A percentile compares a stretch with the other conserved stretches of the same genome.
These are phyloP conservation scores for Ernsta delagoae DNA, from an alignment of 2,888 invertebrate genomes.

Conservation along the genomic window DNA sequence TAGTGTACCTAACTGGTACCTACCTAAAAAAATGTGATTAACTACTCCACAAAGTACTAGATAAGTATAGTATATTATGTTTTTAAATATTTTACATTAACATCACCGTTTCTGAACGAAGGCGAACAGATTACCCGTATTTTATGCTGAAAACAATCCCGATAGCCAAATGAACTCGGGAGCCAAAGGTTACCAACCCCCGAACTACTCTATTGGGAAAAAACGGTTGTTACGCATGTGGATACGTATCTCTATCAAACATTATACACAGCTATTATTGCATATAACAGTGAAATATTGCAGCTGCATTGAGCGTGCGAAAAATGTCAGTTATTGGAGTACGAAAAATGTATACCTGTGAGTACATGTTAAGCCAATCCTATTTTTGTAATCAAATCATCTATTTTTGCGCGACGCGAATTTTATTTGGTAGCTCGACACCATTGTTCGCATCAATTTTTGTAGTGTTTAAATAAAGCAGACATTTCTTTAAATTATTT, in stretches of 20 bases:
- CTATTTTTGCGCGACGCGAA: slow-evolving; percentile 15
- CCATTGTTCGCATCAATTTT: background rate
- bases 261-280: slow-evolving; percentile 38
- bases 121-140: slow-evolving; percentile 10
- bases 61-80: too few relatives aligned
- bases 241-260: slow-evolving; percentile 36
- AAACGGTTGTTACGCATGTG: slow-evolving; percentile 34
- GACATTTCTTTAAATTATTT: background rate
- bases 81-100: too few relatives aligned
- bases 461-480: background rate
- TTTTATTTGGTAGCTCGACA: slow-evolving; percentile 9
- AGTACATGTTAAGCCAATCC: slow-evolving; percentile 20
- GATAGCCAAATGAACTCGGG: slow-evolving; percentile 17
- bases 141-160: slow-evolving; percentile 15
- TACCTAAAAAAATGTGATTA: too few relatives aligned
- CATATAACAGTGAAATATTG: slow-evolving; percentile 38
- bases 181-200: slow-evolving; percentile 27
- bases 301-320: slow-evolving; percentile 36
- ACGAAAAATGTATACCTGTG: slow-evolving; percentile 32
- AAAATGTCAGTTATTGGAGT: slow-evolving; percentile 32
- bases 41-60: too few relatives aligned
- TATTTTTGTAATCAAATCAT: slow-evolving; percentile 28
- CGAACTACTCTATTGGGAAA: slow-evolving; percentile 35
- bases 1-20: too few relatives aligned
- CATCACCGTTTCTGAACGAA: background rate